Evolutionary conservation across 1,140 invertebrate species (phyloP), one percentile per base, ranked within the genome.

Genomic region (Ceratina australensis): DNA sequence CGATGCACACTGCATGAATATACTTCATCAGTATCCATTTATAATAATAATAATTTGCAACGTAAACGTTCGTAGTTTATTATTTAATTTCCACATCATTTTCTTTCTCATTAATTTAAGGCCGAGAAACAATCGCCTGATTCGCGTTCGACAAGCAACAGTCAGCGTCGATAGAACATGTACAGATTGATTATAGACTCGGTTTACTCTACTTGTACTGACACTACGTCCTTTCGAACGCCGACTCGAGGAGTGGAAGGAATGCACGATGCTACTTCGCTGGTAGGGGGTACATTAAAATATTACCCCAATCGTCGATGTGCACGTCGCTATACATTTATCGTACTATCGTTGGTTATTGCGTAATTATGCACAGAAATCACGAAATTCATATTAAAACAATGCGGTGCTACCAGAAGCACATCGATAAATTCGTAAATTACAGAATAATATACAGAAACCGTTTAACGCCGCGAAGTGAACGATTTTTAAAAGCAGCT

Each of bases 251-350:
- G 24, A 63, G 15, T 64, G 50, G 69, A 47, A 42, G 33, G n/a
- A 64, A 64, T 47, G 28, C 49, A 18, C 47, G 50, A 28, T 77
- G 49, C 47, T 59, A 68, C 63, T 65, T 54, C 22, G 22, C 42
- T 57, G 28, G 16, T 65, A 12, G 28, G n/a, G n/a, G 60, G 60
- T 72, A 72, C 42, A 52, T 78, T 64, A 72, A 78, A 78, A 78
- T 72, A 78, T 78, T 78, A 65, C 42, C 52, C 60, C 16, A 24
- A 15, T 65, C 60, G 24, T 72, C n/a, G 8, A 26, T 26, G 24
- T 50, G 28, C 47, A 47, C 33, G 33, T 69, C 12, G 8, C 42
- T 78, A 47, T 72, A 72, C 33, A 72, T 54, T 54, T 61, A 26
- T 50, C 64, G 42, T 10, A 2, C 56, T 78, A 78, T 42, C 2